These are phyloP conservation scores for Halictus rubicundus DNA, from an alignment of 1,140 invertebrate species.

Conservation along the genomic window DNA sequence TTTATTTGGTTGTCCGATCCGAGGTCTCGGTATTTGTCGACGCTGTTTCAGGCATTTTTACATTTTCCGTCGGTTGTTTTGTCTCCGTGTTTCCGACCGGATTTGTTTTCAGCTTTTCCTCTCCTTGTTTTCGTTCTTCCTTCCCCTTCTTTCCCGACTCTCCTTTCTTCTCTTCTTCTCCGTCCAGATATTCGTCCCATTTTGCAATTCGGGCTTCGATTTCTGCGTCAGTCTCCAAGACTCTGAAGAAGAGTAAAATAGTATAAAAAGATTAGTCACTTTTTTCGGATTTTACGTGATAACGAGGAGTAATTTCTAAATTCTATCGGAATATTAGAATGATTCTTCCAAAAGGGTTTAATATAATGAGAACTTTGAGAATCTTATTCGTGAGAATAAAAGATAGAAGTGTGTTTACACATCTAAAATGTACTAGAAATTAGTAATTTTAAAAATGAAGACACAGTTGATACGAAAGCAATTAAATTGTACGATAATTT, in stretches of 20 bases:
- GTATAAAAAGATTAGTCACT: neutral
- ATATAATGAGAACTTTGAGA: too few relatives aligned
- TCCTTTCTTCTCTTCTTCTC: slow-evolving; percentile 65
- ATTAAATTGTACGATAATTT: too few relatives aligned
- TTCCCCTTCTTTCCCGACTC: slow-evolving; percentile 1
- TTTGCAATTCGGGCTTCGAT: slow-evolving; percentile 89
- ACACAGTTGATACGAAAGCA: too few relatives aligned
- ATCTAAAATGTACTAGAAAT: too few relatives aligned
- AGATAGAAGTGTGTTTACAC: too few relatives aligned
- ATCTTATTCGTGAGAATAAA: too few relatives aligned
- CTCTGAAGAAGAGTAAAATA: slow-evolving; percentile 77
- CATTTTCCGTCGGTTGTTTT: neutral
- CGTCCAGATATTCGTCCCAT: slow-evolving; percentile 93
- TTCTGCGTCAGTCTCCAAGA: slow-evolving; percentile 95
- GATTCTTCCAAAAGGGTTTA: too few relatives aligned
- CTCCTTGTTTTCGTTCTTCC: neutral
- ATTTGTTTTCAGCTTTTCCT: neutral
- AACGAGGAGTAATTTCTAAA: too few relatives aligned
- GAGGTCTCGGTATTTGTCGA: neutral
- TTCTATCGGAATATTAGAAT: too few relatives aligned
- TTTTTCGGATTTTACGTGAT: neutral
- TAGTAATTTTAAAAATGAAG: too few relatives aligned
- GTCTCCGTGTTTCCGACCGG: neutral
- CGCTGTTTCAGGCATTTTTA: neutral
- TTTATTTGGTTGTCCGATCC: neutral